Conservation (phyloP, 2,888 invertebrate genomes). For the Cephus rjabovi region DNA sequence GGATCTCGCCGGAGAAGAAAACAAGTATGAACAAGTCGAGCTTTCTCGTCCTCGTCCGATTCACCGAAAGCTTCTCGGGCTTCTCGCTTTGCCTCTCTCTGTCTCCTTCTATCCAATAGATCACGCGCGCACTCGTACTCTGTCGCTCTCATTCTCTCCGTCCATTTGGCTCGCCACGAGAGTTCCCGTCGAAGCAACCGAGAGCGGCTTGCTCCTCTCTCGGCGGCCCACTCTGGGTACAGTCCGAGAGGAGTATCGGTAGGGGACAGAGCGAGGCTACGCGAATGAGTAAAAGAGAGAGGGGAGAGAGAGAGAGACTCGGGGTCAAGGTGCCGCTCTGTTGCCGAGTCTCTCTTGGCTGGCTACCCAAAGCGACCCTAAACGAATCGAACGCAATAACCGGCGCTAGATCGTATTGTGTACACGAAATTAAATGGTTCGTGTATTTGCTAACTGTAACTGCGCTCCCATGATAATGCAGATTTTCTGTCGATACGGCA, state of each 20-base stretch:
- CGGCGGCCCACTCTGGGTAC: not conserved
- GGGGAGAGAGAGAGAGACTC: slow-evolving; percentile 26
- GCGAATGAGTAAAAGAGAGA: slow-evolving; percentile 8
- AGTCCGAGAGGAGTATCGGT: slow-evolving; percentile 2
- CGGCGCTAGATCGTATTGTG: slow-evolving; percentile 11
- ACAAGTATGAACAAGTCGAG: slow-evolving; percentile 26
- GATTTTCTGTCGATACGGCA: not conserved
- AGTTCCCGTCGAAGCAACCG: not conserved
- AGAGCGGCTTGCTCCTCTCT: not conserved
- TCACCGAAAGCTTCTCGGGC: slow-evolving; percentile 19
- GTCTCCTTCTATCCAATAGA: not conserved
- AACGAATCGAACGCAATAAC: slow-evolving; percentile 4
- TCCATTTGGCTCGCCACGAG: not conserved
- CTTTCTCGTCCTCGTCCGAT: slow-evolving; percentile 29
- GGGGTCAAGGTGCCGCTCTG: slow-evolving; percentile 51
- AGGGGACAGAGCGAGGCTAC: not conserved
- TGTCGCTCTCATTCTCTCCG: not conserved
- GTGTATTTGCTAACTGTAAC: not conserved
- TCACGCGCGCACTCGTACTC: no score
- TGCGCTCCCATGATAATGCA: not conserved
- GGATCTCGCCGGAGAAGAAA: slow-evolving; percentile 11
- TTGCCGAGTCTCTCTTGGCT: slow-evolving; percentile 49
- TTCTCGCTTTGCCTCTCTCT: slow-evolving; percentile 11
- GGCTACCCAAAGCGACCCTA: slow-evolving; percentile 10
- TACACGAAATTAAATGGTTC: not conserved